phyloP scores from a whole-genome alignment of 2,888 invertebrate species.

The Bembecia ichneumoniformis region DNA sequence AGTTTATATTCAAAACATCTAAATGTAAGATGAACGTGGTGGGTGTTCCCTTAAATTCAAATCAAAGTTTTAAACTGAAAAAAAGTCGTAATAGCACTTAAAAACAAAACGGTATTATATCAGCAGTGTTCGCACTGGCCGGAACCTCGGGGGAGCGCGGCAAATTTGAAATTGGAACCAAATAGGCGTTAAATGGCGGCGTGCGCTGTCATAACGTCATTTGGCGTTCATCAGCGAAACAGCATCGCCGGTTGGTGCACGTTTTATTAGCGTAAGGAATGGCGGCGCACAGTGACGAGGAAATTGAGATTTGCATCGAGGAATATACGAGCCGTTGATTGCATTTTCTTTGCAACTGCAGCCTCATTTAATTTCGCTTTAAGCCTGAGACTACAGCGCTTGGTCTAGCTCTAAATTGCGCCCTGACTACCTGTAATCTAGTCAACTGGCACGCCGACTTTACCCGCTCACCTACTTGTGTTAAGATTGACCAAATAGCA shows the following conservation, averaged over 20 bases:
- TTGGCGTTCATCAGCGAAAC: conserved; percentile 71
- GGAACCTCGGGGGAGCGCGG: conserved; percentile 65
- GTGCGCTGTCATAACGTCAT: conserved; percentile 70
- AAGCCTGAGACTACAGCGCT: conserved; percentile 36
- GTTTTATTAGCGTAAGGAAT: conserved; percentile 73
- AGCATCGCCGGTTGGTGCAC: conserved; percentile 68
- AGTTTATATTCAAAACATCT: conserved; percentile 26
- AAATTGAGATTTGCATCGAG: conserved; percentile 68
- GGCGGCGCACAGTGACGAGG: conserved; percentile 64
- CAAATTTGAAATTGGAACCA: conserved; percentile 75
- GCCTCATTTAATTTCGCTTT: conserved; percentile 61
- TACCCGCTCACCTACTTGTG: not conserved
- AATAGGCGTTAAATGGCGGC: conserved; percentile 79
- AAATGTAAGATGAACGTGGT: not conserved
- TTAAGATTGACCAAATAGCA: not conserved
- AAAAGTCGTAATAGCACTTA: not conserved
- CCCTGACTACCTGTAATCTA: conserved; percentile 24
- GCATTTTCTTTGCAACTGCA: conserved; percentile 68
- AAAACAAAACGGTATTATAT: conserved; percentile 51
- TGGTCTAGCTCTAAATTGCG: conserved; percentile 40
- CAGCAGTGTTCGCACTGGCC: conserved; percentile 57
- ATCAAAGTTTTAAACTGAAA: not conserved
- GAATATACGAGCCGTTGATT: conserved; percentile 61
- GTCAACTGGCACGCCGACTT: conserved; percentile 11
- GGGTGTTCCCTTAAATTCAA: not conserved